Evolutionary conservation across 2,797 vertebrate species (phyloP), one percentile per base, ranked within the genome.

Genomic region (Siniperca undulata): DNA sequence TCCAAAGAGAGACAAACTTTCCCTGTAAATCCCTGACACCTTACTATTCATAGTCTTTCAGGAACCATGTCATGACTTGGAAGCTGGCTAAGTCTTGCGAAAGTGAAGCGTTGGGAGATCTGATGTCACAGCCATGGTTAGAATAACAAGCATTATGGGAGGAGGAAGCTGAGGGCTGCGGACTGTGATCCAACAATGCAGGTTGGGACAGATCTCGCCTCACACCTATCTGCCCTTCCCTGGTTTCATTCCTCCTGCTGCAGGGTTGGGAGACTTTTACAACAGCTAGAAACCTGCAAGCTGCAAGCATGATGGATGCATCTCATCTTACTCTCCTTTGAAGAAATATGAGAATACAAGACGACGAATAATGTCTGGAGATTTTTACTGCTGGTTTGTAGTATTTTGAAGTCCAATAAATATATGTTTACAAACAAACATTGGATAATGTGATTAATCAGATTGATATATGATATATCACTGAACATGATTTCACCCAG

Each of bases 161-260:
- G 92, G 92, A 94, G 91, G 93, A 94, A 93, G 92, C 82, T 83
- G 84, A 92, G 80, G 74, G 66, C 87, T 86, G 81, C 34, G 62
- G 79, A 93, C 82, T 88, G 65, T 90, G 93, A 95, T 95, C 90
- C 91, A 91, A 88, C 83, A 91, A 22, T 93, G 93, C 96, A 96
- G 91, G 96, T 96, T 92, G 82, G 90, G 93, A 93, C 96, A 97
- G 90, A 96, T 95, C 94, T 79, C 71, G 61, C 92, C 78, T 91
- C 91, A 94, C 93, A 94, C 92, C 93, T 93, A 85, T 89, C 70
- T 92, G 90, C 93, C 91, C 93, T 95, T 92, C 88, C 89, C 89
- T 84, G 73, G 78, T 90, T 93, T 92, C 85, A 81, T 82, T 86
- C 70, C 65, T 87, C 79, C 80, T 78, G 82, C 92, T 93, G 58